These are phyloP conservation scores for Lophius piscatorius DNA, from an alignment of 2,113 vertebrate species.

Conservation along the genomic window DNA sequence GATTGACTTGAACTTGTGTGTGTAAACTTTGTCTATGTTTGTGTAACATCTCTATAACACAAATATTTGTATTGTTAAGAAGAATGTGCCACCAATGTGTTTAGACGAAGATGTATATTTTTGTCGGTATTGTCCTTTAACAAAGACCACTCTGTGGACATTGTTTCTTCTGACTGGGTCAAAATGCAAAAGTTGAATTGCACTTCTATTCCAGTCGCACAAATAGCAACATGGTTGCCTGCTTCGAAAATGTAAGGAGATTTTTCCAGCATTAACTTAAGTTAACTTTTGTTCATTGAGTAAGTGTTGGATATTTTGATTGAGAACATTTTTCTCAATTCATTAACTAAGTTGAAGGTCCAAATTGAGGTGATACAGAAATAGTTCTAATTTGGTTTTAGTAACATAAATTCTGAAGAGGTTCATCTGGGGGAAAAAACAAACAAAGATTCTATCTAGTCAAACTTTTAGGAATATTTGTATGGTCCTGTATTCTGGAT, in stretches of 20 bases:
- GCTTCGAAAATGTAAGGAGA: no score
- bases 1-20: constrained; percentile 32
- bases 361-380: no score
- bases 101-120: constrained; percentile 17
- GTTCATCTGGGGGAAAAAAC: no score
- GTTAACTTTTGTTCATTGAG: no score
- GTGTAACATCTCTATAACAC: constrained; percentile 10
- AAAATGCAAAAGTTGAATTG: neutral
- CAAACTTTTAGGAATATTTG: neutral
- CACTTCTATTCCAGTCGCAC: neutral
- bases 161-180: neutral
- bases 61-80: constrained; percentile 14
- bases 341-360: no score
- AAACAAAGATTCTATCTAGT: neutral
- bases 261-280: no score
- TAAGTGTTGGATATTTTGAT: no score
- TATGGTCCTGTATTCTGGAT: no score
- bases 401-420: no score
- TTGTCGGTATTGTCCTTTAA: constrained; percentile 40
- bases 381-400: no score
- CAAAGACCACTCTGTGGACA: constrained; percentile 1
- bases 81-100: constrained; percentile 55
- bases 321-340: no score
- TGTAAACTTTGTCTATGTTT: constrained; percentile 26
- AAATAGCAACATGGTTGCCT: no score